Evolutionary conservation across 1,140 invertebrate species (phyloP).

Genomic region (Penaeus indicus): DNA sequence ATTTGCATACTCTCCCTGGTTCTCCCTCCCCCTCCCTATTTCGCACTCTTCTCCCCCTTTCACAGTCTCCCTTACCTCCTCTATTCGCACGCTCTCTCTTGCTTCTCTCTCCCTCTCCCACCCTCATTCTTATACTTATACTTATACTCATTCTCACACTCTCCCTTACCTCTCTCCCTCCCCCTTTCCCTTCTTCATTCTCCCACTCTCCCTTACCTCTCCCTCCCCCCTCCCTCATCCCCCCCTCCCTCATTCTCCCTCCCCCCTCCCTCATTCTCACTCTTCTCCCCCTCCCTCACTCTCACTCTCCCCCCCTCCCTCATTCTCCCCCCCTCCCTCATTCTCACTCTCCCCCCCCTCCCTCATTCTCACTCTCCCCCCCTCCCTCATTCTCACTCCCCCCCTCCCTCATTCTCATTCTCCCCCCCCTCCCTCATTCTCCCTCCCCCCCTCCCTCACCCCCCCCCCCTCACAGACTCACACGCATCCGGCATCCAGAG

Average conservation of each 20-base stretch:
- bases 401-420: not conserved
- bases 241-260: not conserved
- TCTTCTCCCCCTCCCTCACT: not conserved
- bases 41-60: not conserved
- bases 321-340: not conserved
- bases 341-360: no score
- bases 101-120: not conserved
- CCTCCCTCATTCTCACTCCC: not conserved
- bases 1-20: not conserved
- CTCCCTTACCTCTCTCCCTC: no score
- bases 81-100: no score
- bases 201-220: not conserved
- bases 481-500: not conserved
- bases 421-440: constrained; percentile 4
- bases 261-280: not conserved
- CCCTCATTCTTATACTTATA: not conserved
- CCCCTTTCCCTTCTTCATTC: not conserved
- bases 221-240: not conserved
- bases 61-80: not conserved
- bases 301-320: not conserved
- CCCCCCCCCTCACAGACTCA: not conserved
- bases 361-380: no score
- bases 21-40: not conserved
- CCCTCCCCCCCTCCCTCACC: constrained; percentile 17
- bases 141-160: no score